Evolutionary conservation across 2,113 vertebrate genomes (phyloP).

Genomic region (Microtus pennsylvanicus): DNA sequence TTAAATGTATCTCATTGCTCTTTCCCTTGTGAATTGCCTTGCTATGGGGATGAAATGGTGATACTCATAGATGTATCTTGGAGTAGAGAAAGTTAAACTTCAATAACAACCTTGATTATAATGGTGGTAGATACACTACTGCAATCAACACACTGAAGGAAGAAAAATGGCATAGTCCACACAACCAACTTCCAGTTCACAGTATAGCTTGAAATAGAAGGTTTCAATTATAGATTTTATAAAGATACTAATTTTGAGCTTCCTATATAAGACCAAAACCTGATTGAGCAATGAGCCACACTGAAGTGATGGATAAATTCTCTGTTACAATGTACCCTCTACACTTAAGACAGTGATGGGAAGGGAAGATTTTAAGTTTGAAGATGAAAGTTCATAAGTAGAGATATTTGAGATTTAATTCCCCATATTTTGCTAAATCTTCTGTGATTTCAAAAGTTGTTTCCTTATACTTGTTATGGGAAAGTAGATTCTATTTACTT

Average conservation of each 20-base stretch:
- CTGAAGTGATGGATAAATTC: neutral
- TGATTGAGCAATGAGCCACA: neutral
- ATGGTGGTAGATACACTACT: neutral
- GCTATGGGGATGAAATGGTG: neutral
- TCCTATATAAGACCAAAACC: neutral
- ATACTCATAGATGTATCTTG: neutral
- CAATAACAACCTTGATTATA: neutral
- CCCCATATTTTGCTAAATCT: neutral
- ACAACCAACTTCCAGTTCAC: neutral
- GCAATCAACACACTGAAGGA: neutral
- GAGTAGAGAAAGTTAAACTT: neutral
- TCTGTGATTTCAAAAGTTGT: neutral
- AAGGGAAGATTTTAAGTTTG: neutral
- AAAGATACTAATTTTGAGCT: neutral
- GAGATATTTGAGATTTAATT: neutral
- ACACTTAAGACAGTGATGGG: neutral
- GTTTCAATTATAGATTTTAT: neutral
- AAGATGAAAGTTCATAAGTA: neutral
- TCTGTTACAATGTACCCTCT: neutral
- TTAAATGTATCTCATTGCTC: neutral
- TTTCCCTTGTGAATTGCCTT: neutral
- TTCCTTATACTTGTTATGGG: neutral
- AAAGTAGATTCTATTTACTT: neutral
- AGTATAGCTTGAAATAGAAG: neutral
- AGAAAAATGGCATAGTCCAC: neutral